phyloP scores from a whole-genome alignment of 2,113 vertebrate species.

The Ptilonorhynchus violaceus region DNA sequence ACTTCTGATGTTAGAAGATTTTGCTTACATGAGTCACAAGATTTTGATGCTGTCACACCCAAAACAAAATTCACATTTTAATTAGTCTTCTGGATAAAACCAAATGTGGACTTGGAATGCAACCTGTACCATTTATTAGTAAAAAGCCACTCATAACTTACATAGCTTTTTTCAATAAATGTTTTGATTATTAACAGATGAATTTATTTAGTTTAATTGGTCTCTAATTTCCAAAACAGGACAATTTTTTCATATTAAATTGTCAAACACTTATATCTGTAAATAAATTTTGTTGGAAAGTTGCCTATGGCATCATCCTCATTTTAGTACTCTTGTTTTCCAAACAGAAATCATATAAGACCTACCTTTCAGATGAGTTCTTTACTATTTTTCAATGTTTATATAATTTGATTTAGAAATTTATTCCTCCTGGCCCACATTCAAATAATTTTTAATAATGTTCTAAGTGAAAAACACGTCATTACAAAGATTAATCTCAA shows the following conservation, averaged over 20 bases:
- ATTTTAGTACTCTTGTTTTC: neutral
- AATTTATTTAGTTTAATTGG: neutral
- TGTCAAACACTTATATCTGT: neutral
- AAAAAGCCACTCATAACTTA: neutral
- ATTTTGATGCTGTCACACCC: neutral
- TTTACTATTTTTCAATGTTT: constrained; percentile 29
- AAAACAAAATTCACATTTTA: neutral
- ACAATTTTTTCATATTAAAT: neutral
- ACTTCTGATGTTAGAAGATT: neutral
- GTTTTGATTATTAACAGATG: neutral
- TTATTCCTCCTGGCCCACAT: neutral
- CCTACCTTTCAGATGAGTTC: neutral
- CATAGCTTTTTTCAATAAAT: neutral
- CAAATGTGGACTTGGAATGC: neutral
- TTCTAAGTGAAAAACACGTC: constrained; percentile 29
- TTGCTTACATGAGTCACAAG: neutral
- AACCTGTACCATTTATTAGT: neutral
- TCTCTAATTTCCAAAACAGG: neutral
- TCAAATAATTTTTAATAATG: constrained; percentile 35
- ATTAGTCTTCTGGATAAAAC: neutral
- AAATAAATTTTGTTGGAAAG: neutral
- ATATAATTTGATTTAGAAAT: constrained; percentile 15
- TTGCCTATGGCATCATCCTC: neutral
- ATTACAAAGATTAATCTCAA: constrained; percentile 53
- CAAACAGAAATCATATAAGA: neutral